Base-by-base conservation (phyloP, 2,113 vertebrate species). In the Chaetorhynchus papuensis region DNA sequence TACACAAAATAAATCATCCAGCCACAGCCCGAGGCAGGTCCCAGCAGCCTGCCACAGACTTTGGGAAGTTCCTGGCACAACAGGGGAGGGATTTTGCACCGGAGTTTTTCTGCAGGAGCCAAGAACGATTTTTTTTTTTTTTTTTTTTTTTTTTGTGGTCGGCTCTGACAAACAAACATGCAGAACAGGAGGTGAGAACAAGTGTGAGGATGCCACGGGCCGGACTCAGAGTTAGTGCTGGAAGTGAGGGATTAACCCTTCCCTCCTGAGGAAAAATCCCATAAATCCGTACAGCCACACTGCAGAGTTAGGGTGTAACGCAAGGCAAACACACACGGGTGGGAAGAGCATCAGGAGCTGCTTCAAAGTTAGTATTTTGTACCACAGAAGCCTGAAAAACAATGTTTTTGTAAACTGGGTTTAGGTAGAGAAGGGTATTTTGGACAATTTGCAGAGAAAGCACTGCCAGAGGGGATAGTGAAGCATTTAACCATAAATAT, bases 241-340 rank as follows among this genome's bases (percentile, higher is more conserved):
- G 14, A 79, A 76, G 35, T 6, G 82, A 78, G 37, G 4, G 39
- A 52, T 70, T 50, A 68, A 53, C 30, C 10, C 53, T 83, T 53
- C 49, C 8, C n/a, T 57, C 21, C 61, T 39, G 11, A 27, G 64
- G 45, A 8, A 53, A 39, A 87, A 33, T 17, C 4, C 37, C 26
- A 10, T 4, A 26, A 70, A n/a, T 50, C 31, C 41, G 15, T 60
- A n/a, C 12, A n/a, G 52, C 37, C 63, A 6, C 0, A 12, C 22
- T 33, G n/a, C 45, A 82, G 20, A 78, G 45, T 21, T 4, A 37
- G 15, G 53, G 42, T 13, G 42, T 20, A 30, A 26, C 8, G 24
- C 23, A 71, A 39, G 26, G 22, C 14, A 63, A n/a, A 23, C 0
- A 3, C 0, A 20, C 3, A 1, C 1, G 37, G 35, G 50, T 50